A percentile compares a stretch with the other conserved stretches of the same genome.
These are phyloP conservation scores for Xestia rhomboidea DNA, from an alignment of 2,888 invertebrate species.

Conservation along the genomic window DNA sequence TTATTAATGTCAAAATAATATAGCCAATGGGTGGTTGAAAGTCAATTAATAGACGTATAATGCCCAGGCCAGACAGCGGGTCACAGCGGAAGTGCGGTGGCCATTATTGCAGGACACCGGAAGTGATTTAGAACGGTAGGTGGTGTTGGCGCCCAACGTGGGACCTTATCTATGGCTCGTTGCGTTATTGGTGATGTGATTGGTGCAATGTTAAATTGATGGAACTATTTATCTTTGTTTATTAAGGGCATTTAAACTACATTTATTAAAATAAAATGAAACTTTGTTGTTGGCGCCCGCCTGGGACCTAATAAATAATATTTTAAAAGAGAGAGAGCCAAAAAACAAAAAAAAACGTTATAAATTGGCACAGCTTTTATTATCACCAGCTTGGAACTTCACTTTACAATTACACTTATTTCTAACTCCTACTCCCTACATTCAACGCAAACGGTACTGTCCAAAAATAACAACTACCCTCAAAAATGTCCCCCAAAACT, in stretches of 20 bases:
- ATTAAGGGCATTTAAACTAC: background rate
- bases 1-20: constrained; percentile 51
- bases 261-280: background rate
- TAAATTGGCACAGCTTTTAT: constrained; percentile 31
- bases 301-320: constrained; percentile 11
- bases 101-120: constrained; percentile 77
- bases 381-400: constrained; percentile 13
- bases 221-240: background rate
- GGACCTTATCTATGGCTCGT: constrained; percentile 33
- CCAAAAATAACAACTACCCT: constrained; percentile 22
- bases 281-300: constrained; percentile 34
- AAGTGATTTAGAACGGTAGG: constrained; percentile 76
- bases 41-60: constrained; percentile 75
- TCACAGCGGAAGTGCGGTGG: constrained; percentile 69
- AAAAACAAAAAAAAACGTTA: constrained; percentile 27
- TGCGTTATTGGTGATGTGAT: constrained; percentile 25
- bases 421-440: background rate
- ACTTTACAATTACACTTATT: constrained; percentile 30
- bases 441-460: constrained; percentile 1
- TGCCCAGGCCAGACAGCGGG: constrained; percentile 65
- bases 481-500: constrained; percentile 51
- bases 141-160: constrained; percentile 68
- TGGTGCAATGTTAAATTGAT: background rate
- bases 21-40: constrained; percentile 56
- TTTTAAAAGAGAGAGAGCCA: background rate